Evolutionary conservation across 2,113 vertebrate genomes (phyloP), one percentile per base, ranked within the genome.

Genomic region (Eretmodus cyanostictus): DNA sequence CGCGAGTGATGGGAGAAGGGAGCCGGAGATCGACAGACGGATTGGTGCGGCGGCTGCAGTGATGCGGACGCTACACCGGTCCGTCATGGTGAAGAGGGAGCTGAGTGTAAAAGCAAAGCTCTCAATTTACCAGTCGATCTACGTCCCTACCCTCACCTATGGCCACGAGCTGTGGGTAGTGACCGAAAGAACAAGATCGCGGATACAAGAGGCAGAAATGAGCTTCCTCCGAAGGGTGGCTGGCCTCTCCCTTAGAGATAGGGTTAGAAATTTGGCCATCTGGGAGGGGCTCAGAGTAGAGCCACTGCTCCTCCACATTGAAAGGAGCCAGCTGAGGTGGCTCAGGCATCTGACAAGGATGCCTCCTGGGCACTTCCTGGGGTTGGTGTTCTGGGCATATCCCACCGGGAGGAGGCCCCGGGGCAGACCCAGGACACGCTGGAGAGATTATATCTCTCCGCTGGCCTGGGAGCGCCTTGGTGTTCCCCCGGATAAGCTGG

Each of bases 301-400:
- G 51, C 51, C 3, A 3, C 51, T 53, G 19, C 51, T 53, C 0
- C 51, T 53, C 51, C 51, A 22, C 51, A 53, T 53, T 1, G 51
- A 10, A n/a, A 53, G 19, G 51, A 22, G 3, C 51, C 51, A 22
- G 5, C 51, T 53, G 51, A 53, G 19, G 19, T 22, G 51, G 51
- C 22, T 53, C 0, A 2, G 19, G 19, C 49, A 53, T 53, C 51
- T 53, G 19, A 53, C 49, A n/a, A n/a, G 19, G 9, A 53, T 53
- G 49, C 1, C 19, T 0, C 49, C 51, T 53, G 51, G 5, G 19
- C 0, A n/a, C n/a, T n/a, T n/a, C 19, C 49, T n/a, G 49, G 19
- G 49, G 8, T 9, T 10, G 49, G 49, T 53, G 5, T 53, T 53
- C 19, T 9, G 0, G 19, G 49, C 49, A 51, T 53, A 5, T 53